Evolutionary conservation across 2,113 vertebrate genomes (phyloP), one percentile per base, ranked within the genome.

Genomic region (Centropristis striata): DNA sequence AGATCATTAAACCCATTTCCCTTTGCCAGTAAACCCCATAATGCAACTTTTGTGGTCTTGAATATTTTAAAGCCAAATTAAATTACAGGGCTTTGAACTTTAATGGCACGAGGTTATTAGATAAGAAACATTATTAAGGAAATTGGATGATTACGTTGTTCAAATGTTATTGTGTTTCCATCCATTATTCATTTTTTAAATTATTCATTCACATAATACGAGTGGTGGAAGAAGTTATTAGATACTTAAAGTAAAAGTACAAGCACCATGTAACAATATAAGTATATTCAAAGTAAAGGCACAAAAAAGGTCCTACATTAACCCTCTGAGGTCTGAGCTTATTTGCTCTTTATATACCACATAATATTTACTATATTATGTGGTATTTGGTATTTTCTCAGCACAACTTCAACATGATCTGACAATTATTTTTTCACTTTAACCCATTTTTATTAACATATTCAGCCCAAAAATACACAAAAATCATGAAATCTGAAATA

Each of bases 1-100:
- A 71, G 78, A 57, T 58, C 12, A 75, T 82, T 71, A 28, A 81
- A 71, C 53, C 21, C 9, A 44, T 54, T 71, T 58, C 21, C 36
- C 16, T 69, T 67, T 49, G 21, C 21, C 39, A 74, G 49, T 68
- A 15, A 49, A 2, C 41, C 8, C 10, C 25, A 32, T 15, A 11
- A 11, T 8, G 25, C 37, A 54, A 27, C 1, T 18, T 76, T 39
- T 66, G 1, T 63, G 23, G 36, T 39, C 23, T 23, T 53, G 18
- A 58, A 41, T 55, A 55, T 53, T 78, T 32, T 39, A 32, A 61
- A 73, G 51, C 27, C 58, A 81, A 32, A 42, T 27, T 13, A 74
- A 59, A 60, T 74, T 41, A 25, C 23, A 74, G 41, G 9, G 2
- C 65, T 68, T 68, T 10, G 13, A 69, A 74, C 15, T 36, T 25